Base-by-base conservation (phyloP, 1,140 invertebrate genomes). In the Leptopilina clavipes region DNA sequence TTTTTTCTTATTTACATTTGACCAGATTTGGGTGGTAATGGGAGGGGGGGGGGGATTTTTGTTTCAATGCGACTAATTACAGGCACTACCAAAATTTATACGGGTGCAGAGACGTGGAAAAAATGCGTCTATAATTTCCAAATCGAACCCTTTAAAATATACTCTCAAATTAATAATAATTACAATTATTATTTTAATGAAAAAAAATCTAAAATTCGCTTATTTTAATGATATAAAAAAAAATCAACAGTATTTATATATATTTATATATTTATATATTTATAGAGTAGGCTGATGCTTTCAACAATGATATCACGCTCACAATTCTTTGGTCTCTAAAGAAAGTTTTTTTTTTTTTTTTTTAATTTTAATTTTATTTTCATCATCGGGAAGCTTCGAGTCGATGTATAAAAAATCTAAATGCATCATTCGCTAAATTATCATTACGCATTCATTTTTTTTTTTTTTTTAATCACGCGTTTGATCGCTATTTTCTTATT, bases 341-440 rank as follows among this genome's bases (percentile, higher is more conserved):
- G 76, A 78, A 84, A 84, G 65, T 70, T 72, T 70, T 77, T 7
- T 40, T 40, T 7, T 40, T 40, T 40, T 40, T 40, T 40, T 40
- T 40, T 40, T 40, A 8, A 3, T 31, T 31, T 31, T 31, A 3
- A 31, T 31, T 31, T 31, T 8, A 7, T 40, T 8, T 40, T 40
- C 9, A 40, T 8, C 37, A 9, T 31, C 71, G 43, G 70, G 44
- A 80, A 76, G 72, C 76, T 31, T 77, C 77, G 76, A 73, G 70
- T 81, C 81, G 76, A 86, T 77, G 81, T 85, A 83, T 86, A 86
- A 82, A 86, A 86, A 86, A 86, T 86, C 85, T 86, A 86, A 83
- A 82, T 82, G 81, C 81, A 84, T 75, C 81, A 79, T 79, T 73
- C 82, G 78, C 71, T 65, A 65, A 65, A 65, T 65, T 65, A 65